Conservation (phyloP, 2,888 invertebrate genomes). For the Cantharis flavilabris region DNA sequence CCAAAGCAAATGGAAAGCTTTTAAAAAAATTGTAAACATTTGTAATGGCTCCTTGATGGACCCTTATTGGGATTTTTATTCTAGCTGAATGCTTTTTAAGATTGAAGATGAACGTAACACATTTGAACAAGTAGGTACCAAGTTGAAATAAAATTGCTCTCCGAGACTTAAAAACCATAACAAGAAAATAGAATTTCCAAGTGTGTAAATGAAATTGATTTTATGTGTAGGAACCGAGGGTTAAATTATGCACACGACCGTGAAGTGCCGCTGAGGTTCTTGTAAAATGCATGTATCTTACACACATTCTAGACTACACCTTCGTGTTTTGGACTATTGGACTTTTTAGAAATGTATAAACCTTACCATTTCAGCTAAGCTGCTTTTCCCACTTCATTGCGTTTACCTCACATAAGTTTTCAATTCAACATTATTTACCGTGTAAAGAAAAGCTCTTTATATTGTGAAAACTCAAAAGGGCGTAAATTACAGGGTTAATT, state of each 20-base stretch:
- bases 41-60: neutral
- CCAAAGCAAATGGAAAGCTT: neutral
- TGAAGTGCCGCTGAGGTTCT: conserved; percentile 7
- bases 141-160: neutral
- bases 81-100: neutral
- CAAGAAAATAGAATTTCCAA: conserved; percentile 1
- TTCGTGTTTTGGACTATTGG: conserved; percentile 27
- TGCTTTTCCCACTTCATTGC: conserved; percentile 30
- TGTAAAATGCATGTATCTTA: conserved; percentile 28
- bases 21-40: neutral
- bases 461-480: neutral
- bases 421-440: conserved; percentile 9
- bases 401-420: conserved; percentile 20
- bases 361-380: neutral
- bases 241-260: neutral
- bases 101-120: neutral
- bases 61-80: neutral
- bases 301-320: conserved; percentile 11
- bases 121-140: neutral
- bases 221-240: neutral
- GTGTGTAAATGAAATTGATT: conserved; percentile 1
- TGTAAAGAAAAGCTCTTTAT: neutral
- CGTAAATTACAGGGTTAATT: neutral
- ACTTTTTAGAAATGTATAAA: conserved; percentile 23
- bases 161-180: neutral